Evolutionary conservation across 2,888 invertebrate species (phyloP).

Genomic region (Acanthosepion pharaonis): DNA sequence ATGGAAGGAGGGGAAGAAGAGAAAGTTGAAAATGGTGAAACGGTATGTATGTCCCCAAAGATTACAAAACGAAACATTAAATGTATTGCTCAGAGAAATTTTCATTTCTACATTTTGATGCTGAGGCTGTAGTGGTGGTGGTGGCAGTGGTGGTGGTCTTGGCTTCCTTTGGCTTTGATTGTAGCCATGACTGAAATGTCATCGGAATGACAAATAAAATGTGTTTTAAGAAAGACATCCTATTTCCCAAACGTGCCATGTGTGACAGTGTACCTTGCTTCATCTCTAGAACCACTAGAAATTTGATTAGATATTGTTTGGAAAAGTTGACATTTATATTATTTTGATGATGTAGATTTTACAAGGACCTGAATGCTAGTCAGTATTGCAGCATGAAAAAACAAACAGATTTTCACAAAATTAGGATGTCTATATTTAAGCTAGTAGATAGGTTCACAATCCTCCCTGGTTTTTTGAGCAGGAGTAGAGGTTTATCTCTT

Average conservation of each 20-base stretch:
- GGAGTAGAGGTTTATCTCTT: no score
- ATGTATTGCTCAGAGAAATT: constrained; percentile 8
- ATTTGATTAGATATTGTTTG: constrained; percentile 4
- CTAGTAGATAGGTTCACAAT: no score
- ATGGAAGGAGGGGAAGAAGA: background rate
- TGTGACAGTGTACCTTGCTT: background rate
- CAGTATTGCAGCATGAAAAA: no score
- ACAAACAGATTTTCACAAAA: no score
- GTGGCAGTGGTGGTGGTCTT: background rate
- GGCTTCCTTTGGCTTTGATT: background rate
- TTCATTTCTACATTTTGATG: background rate
- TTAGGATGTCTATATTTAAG: no score
- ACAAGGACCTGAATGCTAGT: no score
- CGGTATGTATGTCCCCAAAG: background rate
- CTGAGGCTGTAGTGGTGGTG: background rate
- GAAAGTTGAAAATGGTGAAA: background rate
- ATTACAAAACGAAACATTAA: constrained; percentile 33
- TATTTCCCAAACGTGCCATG: background rate
- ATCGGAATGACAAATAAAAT: background rate
- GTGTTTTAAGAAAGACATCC: constrained; percentile 33
- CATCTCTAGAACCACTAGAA: background rate
- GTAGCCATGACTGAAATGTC: constrained; percentile 11
- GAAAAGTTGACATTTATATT: background rate
- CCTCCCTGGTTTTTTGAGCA: no score
- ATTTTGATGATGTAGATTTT: no score